Evolutionary conservation across 2,888 invertebrate genomes (phyloP).

Genomic region (Epicampocera succincta): DNA sequence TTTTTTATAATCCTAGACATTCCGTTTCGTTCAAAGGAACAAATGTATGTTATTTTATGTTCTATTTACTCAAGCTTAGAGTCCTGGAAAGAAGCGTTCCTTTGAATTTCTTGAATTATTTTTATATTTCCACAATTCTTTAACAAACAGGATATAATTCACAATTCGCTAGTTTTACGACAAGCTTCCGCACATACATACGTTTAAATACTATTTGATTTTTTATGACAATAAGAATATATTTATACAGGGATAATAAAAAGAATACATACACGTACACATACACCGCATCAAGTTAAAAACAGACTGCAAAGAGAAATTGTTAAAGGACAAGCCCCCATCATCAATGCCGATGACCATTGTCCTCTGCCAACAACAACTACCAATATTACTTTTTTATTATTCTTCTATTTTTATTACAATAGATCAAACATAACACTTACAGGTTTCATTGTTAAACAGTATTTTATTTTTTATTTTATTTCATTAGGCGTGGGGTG

Average conservation of each 20-base stretch:
- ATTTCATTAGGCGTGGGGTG: constrained; percentile 55
- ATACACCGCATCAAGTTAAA: constrained; percentile 60
- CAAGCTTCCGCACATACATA: constrained; percentile 75
- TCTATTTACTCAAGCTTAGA: constrained; percentile 72
- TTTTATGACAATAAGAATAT: constrained; percentile 59
- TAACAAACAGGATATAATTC: constrained; percentile 76
- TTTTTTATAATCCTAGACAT: constrained; percentile 28
- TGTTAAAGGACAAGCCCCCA: constrained; percentile 65
- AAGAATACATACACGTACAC: constrained; percentile 13
- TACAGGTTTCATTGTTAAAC: constrained; percentile 63
- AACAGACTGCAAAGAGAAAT: constrained; percentile 50
- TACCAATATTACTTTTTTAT: constrained; percentile 60
- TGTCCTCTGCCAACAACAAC: constrained; percentile 60
- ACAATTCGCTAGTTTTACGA: constrained; percentile 81
- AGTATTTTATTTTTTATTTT: constrained; percentile 31
- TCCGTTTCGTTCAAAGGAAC: constrained; percentile 9
- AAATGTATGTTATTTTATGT: constrained; percentile 56
- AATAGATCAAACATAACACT: constrained; percentile 65
- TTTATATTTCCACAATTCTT: constrained; percentile 74
- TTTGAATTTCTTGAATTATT: constrained; percentile 78
- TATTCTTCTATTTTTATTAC: constrained; percentile 63
- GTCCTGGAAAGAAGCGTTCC: constrained; percentile 40
- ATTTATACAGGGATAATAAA: constrained; percentile 61
- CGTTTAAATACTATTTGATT: constrained; percentile 70
- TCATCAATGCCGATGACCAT: constrained; percentile 63